Base-by-base conservation (phyloP, 2,888 invertebrate species). In the Ennomos quercinarius region DNA sequence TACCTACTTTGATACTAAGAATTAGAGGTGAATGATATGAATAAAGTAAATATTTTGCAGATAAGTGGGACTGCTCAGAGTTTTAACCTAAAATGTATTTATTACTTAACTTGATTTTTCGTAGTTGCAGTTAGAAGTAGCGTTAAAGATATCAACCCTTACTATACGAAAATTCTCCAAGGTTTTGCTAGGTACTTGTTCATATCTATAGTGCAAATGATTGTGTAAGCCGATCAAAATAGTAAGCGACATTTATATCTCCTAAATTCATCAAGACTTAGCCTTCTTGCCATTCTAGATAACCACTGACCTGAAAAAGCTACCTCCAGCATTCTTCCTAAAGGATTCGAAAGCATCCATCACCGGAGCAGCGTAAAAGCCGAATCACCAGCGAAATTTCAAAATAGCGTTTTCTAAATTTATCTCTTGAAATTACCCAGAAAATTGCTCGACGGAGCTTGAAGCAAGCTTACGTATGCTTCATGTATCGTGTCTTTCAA, bases 361-460 rank as follows among this genome's bases (percentile, higher is more conserved):
- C 65, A 69, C 54, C 52, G 49, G 12, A 43, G 55, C 60, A 55
- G 49, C 63, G 64, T 63, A 60, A 63, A 55, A 66, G 62, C 57
- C 62, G 67, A 69, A 74, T 74, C 65, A 71, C 56, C 45, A 47
- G 49, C 17, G 53, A 68, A 71, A 70, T 67, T 77, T 76, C 68
- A 67, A 76, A 73, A 76, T 73, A 67, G 67, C 67, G 67, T 72
- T 77, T 75, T 73, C 66, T 50, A 67, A 77, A 77, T 75, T 71
- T 76, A 71, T 72, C 70, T 73, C 69, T 61, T 66, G 71, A 78
- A 78, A 78, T 78, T 74, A 76, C 69, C 68, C 68, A 74, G 76
- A 71, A 78, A 78, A 78, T 78, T 78, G 76, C 64, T 66, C 70
- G 67, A 68, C 66, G 68, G 48, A 64, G 76, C 71, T 68, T 68